Evolutionary conservation across 2,888 invertebrate genomes (phyloP).

Genomic region (Pyrocoelia pectoralis): DNA sequence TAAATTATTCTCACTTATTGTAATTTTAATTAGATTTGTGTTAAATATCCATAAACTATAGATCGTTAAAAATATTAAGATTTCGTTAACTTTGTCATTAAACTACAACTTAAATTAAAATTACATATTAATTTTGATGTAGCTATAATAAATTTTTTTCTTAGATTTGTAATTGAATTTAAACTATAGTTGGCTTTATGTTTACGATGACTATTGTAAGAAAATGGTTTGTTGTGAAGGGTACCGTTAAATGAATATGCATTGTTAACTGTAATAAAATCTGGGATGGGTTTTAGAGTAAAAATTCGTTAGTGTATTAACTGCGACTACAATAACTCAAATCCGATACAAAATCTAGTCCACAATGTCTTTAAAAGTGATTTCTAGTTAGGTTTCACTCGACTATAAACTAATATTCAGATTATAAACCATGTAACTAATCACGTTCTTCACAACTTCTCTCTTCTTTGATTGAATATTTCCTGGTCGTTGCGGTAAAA

Average conservation of each 20-base stretch:
- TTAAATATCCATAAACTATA: neutral
- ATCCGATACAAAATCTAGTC: neutral
- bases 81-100: neutral
- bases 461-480: neutral
- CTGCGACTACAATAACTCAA: conserved; percentile 20
- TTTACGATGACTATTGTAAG: conserved; percentile 29
- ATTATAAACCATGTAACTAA: neutral
- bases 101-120: neutral
- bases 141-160: neutral
- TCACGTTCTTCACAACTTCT: no score
- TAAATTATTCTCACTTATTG: conserved; percentile 3
- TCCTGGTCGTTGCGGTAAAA: conserved; percentile 13
- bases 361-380: neutral
- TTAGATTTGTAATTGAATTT: neutral
- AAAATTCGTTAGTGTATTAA: conserved; percentile 18
- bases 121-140: neutral
- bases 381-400: neutral
- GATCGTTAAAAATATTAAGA: neutral
- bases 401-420: neutral
- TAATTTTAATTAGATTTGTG: neutral
- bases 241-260: conserved; percentile 30
- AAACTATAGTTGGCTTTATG: neutral
- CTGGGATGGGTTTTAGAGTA: conserved; percentile 19
- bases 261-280: conserved; percentile 29
- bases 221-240: conserved; percentile 33